Conservation (phyloP, 2,888 invertebrate species). For the Amphiduros pacificus region DNA sequence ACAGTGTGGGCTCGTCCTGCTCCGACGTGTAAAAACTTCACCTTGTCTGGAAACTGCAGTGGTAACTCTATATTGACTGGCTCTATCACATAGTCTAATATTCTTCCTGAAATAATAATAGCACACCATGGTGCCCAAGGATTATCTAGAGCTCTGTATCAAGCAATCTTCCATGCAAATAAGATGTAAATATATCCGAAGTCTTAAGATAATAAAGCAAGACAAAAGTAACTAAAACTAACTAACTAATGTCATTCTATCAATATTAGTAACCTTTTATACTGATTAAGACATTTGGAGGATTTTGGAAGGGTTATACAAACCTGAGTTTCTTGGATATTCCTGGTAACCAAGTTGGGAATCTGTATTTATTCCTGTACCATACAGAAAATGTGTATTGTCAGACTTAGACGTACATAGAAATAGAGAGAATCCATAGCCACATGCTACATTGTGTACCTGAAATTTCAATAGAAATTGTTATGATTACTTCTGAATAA, state of each 20-base stretch:
- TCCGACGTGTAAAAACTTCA: slow-evolving; percentile 62
- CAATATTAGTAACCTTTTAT: too few species aligned
- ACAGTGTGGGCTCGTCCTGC: slow-evolving; percentile 88
- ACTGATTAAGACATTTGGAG: background rate
- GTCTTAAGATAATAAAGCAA: background rate
- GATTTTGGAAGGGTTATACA: background rate
- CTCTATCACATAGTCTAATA: slow-evolving; percentile 53
- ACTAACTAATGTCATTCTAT: too few species aligned
- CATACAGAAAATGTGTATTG: slow-evolving; percentile 69
- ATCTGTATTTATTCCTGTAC: slow-evolving; percentile 88
- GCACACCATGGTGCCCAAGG: background rate
- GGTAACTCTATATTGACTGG: slow-evolving; percentile 57
- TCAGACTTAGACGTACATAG: slow-evolving; percentile 31
- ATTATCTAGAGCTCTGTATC: too few species aligned
- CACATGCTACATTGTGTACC: slow-evolving; percentile 68
- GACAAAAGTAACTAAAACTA: too few species aligned
- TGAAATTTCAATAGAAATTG: slow-evolving; percentile 27
- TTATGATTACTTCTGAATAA: too few species aligned
- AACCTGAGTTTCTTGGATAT: slow-evolving; percentile 43
- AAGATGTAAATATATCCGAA: slow-evolving; percentile 4
- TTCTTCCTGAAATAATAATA: slow-evolving; percentile 34
- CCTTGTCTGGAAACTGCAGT: slow-evolving; percentile 31
- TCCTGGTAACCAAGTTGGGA: slow-evolving; percentile 82
- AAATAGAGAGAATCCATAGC: slow-evolving; percentile 83
- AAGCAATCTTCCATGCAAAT: background rate